Conservation (phyloP, 2,113 vertebrate genomes). For the Albula glossodonta region DNA sequence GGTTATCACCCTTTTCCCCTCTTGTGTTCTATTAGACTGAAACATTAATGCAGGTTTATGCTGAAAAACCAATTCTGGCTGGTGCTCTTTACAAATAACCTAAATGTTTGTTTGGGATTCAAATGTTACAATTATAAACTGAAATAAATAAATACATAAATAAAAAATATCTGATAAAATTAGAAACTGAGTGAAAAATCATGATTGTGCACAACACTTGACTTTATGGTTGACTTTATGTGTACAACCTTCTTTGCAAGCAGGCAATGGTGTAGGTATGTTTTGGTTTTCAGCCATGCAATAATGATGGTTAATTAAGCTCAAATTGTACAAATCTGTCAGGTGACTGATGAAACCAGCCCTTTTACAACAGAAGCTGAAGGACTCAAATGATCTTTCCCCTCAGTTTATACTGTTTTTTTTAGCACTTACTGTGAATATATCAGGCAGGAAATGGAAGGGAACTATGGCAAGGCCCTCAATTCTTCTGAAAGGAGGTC, state of each 20-base stretch:
- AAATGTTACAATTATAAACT: slow-evolving; percentile 46
- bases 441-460: not conserved
- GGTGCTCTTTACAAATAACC: not conserved
- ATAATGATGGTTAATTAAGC: not conserved
- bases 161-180: slow-evolving; percentile 51
- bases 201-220: slow-evolving; percentile 42
- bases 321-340: not conserved
- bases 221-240: slow-evolving; percentile 25
- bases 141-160: slow-evolving; percentile 67
- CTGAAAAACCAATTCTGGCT: slow-evolving; percentile 21
- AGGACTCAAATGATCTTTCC: too few species aligned
- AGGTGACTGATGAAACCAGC: not conserved
- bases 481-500: slow-evolving; percentile 1
- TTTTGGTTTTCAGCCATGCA: slow-evolving; percentile 3
- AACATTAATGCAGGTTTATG: slow-evolving; percentile 45
- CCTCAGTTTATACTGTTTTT: not conserved
- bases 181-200: slow-evolving; percentile 52
- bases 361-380: not conserved
- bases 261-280: not conserved
- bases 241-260: not conserved
- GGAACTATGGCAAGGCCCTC: not conserved
- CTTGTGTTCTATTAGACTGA: slow-evolving; percentile 52
- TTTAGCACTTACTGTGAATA: not conserved
- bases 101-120: not conserved
- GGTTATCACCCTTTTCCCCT: slow-evolving; percentile 41